Conservation (phyloP, 1,140 invertebrate species). For the Centruroides vittatus region DNA sequence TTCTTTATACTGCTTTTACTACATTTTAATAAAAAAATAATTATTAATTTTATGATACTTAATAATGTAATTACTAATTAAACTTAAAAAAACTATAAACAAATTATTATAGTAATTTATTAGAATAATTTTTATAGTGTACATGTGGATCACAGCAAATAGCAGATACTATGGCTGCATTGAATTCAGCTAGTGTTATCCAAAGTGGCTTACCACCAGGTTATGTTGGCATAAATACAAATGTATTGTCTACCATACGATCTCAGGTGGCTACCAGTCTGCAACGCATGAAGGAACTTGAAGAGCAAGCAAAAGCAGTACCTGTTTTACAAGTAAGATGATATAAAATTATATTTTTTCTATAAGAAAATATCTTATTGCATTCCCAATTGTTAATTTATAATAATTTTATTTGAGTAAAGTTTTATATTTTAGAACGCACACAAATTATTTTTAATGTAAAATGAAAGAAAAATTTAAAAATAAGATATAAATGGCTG, state of each 20-base stretch:
- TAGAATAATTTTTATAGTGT: neutral
- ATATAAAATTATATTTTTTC: too few species aligned
- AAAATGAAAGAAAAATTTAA: too few species aligned
- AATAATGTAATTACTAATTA: neutral
- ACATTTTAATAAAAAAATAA: neutral
- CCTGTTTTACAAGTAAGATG: slow-evolving; percentile 56
- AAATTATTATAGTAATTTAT: too few species aligned
- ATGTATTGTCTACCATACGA: slow-evolving; percentile 32
- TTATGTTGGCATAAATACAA: slow-evolving; percentile 10
- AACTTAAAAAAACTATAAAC: too few species aligned
- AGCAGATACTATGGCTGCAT: slow-evolving; percentile 17
- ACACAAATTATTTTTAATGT: too few species aligned
- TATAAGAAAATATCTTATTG: neutral
- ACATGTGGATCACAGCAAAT: slow-evolving; percentile 1
- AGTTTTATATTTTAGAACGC: too few species aligned
- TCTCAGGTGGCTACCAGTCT: slow-evolving; percentile 63
- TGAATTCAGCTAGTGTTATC: neutral
- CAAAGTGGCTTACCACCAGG: slow-evolving; percentile 14
- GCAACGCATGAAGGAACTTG: slow-evolving; percentile 57
- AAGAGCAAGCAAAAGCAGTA: slow-evolving; percentile 68
- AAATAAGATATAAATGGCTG: too few species aligned
- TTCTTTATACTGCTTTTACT: neutral
- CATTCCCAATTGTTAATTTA: too few species aligned
- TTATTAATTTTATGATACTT: neutral
- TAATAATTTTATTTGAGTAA: too few species aligned